These are phyloP conservation scores for Mirza zaza DNA, from an alignment of 2,113 vertebrate species.

Conservation along the genomic window DNA sequence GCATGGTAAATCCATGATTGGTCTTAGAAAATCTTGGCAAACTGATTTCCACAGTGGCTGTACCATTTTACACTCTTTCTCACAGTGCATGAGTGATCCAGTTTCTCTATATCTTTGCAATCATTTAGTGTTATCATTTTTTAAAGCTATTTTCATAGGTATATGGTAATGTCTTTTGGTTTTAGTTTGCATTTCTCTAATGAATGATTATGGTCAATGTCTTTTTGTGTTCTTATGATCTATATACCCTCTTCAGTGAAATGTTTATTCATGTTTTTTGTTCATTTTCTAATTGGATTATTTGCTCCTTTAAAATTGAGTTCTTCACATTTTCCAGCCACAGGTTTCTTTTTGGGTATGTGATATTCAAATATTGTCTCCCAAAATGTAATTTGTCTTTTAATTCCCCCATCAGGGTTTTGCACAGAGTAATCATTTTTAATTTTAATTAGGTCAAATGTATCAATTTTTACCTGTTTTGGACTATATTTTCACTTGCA, in stretches of 20 bases:
- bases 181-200: not conserved
- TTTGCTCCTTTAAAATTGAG: not conserved
- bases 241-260: not conserved
- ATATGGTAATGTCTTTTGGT: not conserved
- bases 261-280: not conserved
- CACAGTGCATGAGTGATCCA: not conserved
- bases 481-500: not conserved
- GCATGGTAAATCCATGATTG: not conserved
- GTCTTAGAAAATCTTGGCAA: not conserved
- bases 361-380: not conserved
- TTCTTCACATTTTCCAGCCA: not conserved
- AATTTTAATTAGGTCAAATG: not conserved
- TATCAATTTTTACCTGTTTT: not conserved
- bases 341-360: not conserved
- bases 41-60: not conserved
- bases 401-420: not conserved
- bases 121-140: not conserved
- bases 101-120: not conserved
- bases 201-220: too few relatives aligned
- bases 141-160: not conserved
- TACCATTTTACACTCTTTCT: not conserved
- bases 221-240: not conserved
- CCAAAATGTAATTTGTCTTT: not conserved
- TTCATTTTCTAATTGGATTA: not conserved
- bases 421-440: not conserved